Base-by-base conservation (phyloP, 2,797 vertebrate species). In the Takifugu rubripes region DNA sequence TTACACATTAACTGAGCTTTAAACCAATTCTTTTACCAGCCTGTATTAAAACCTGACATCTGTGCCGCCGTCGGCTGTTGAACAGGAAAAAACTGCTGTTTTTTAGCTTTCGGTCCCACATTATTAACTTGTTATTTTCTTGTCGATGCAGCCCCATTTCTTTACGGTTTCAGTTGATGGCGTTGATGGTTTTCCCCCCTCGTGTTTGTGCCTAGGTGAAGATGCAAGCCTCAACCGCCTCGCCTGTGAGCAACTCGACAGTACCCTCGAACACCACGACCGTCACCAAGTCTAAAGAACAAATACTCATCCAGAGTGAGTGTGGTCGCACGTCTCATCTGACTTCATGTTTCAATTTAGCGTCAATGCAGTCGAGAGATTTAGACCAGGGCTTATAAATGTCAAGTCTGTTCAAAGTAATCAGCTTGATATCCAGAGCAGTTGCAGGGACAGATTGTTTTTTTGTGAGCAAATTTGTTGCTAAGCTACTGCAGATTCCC, bases 281-380 rank as follows among this genome's bases (percentile, higher is more conserved):
- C 56, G 81, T 90, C 66, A 92, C 92, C 2, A 93, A 92, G 77
- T 91, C 92, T 46, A 87, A 70, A 71, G 91, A 96, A 70, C 93
- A 95, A 84, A 91, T 91, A 50, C 93, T 98, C 56, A 96, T 94
- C 58, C 95, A 97, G 78, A 98, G 97, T 99, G 44, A 46, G 59
- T 50, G 49, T 42, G 26, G 47, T 44, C 50, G n/a, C 50, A 26
- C 31, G 25, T 63, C 49, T 56, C 21, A 40, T 9, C 29, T 21
- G n/a, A 25, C 9, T 31, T 26, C 17, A 33, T 33, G 31, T 33
- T 5, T 60, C 11, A 40, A 29, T 55, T 2, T 49, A 11, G 11
- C 40, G 29, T 54, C 24, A 1, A 33, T 56, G 33, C 70, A 59
- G 44, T 36, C 36, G 25, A 9, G 25, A 25, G 43, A 44, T 44